Conservation (phyloP, 2,113 vertebrate species). For the Lophochroa leadbeateri region DNA sequence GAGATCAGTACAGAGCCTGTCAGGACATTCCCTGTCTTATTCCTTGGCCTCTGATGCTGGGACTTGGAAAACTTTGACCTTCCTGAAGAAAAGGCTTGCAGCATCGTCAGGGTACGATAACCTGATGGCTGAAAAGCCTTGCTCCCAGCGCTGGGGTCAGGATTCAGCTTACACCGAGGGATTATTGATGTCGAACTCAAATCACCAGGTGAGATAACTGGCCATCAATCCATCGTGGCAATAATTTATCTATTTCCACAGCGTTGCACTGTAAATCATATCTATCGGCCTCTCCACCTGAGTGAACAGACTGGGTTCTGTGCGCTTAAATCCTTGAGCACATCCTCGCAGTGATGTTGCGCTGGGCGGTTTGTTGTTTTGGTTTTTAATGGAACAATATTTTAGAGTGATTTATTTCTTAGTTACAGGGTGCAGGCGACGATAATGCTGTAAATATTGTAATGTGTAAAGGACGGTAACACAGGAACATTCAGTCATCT, state of each 20-base stretch:
- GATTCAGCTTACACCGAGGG: background rate
- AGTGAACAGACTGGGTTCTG: background rate
- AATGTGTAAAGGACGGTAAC: background rate
- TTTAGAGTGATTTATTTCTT: background rate
- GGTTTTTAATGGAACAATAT: background rate
- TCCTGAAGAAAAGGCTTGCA: background rate
- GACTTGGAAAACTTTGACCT: background rate
- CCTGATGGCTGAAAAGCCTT: background rate
- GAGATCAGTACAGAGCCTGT: accelerated
- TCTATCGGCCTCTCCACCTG: background rate
- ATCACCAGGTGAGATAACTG: background rate
- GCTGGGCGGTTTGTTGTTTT: too few species aligned
- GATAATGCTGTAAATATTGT: background rate
- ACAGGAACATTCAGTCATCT: background rate
- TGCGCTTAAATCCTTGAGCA: background rate
- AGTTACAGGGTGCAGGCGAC: background rate
- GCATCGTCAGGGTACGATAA: background rate
- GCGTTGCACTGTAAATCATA: accelerated
- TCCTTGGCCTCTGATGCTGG: accelerated
- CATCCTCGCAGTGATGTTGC: background rate
- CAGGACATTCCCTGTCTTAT: background rate
- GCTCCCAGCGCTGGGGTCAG: accelerated
- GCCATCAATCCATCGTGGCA: background rate
- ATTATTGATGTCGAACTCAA: background rate
- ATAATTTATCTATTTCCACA: too few species aligned